Evolutionary conservation across 2,888 invertebrate species (phyloP), one percentile per base, ranked within the genome.

Genomic region (Hedya salicella): DNA sequence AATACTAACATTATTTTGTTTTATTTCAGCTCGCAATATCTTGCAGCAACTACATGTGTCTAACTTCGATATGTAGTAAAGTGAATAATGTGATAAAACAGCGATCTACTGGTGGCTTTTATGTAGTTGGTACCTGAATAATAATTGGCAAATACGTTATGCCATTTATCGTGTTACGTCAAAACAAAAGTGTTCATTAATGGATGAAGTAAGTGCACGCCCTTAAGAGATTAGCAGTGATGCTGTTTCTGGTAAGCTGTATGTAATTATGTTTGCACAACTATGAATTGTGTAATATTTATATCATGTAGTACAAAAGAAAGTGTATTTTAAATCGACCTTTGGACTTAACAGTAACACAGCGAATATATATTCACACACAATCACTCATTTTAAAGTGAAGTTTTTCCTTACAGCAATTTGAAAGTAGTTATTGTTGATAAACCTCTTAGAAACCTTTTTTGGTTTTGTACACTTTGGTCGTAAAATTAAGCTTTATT

Each of bases 41-140:
- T 87, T 96, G 76, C 96, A 97, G 77, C 96, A 97, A 78, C 93
- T 97, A 68, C 95, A 96, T 78, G 94, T 97, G 69, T 97, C 97
- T 25, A 96, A 95, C 85, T 96, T 96, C 86, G 96, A 96, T 71
- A 90, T 94, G 68, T 94, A 87, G 85, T 39, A 17, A 6, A 44
- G 17, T 30, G 16, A 56, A 40, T 25, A 11, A 1, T 25, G n/a
- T n/a, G n/a, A n/a, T n/a, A n/a, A n/a, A n/a, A n/a, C 2, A 3
- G 25, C 25, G 25, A 25, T 25, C 3, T 25, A 4, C 25, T 6
- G 6, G 36, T 36, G 36, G 25, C 25, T 3, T 36, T 11, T 2
- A 1, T 9, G 36, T 25, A 4, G 9, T 44, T 46, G n/a, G 57
- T 32, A 57, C 17, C 57, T 19, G 17, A 57, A 46, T 30, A 46